These are phyloP conservation scores for Ernsta delagoae DNA, from an alignment of 2,888 invertebrate species.

Conservation along the genomic window DNA sequence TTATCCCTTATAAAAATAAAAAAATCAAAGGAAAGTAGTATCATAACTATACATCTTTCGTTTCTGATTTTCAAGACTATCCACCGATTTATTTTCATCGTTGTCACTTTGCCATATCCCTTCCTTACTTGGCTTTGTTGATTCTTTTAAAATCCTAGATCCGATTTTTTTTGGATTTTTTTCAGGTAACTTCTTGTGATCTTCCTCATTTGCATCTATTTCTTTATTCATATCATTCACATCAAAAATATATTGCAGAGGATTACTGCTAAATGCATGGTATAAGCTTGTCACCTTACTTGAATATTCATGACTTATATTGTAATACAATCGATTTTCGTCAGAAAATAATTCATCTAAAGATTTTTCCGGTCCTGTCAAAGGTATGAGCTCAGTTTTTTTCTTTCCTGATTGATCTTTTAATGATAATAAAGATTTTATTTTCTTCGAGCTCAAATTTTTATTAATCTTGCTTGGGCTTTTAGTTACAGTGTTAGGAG, in stretches of 20 bases:
- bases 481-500: conserved; percentile 41
- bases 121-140: conserved; percentile 57
- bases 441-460: conserved; percentile 46
- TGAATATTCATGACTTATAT: conserved; percentile 52
- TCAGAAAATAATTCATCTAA: conserved; percentile 49
- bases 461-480: conserved; percentile 50
- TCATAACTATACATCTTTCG: conserved; percentile 56
- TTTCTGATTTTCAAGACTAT: conserved; percentile 51
- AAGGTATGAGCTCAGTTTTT: conserved; percentile 44
- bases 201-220: conserved; percentile 53
- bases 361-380: conserved; percentile 38
- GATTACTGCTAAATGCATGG: conserved; percentile 29
- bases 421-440: conserved; percentile 48
- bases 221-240: conserved; percentile 60
- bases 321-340: conserved; percentile 51
- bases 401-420: conserved; percentile 50
- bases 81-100: conserved; percentile 48
- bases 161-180: conserved; percentile 52
- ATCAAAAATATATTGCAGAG: conserved; percentile 60
- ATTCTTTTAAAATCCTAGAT: conserved; percentile 53
- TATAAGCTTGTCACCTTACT: conserved; percentile 53
- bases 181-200: conserved; percentile 53
- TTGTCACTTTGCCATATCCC: conserved; percentile 52
- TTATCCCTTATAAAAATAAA: no score
- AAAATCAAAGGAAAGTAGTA: neutral